phyloP scores from a whole-genome alignment of 2,113 vertebrate genomes.

The Hystrix brachyura region DNA sequence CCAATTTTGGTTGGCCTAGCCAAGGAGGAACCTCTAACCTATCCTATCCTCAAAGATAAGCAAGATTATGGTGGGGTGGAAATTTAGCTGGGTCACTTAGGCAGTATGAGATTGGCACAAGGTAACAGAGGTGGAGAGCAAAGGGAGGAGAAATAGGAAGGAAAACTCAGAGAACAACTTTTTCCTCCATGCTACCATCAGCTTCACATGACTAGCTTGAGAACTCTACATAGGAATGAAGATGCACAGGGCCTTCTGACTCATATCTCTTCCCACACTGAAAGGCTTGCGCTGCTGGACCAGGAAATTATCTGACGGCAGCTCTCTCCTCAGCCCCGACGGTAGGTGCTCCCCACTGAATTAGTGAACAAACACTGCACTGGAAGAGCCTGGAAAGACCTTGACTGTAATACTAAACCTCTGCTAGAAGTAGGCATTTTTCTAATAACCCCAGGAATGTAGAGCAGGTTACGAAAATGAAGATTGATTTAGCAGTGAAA shows the following conservation, averaged over 20 bases:
- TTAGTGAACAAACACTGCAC: background rate
- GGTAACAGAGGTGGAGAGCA: background rate
- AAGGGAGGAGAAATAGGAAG: background rate
- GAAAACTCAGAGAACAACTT: background rate
- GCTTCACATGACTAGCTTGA: background rate
- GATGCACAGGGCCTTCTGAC: background rate
- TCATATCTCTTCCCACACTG: background rate
- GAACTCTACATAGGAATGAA: background rate
- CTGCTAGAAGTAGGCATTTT: conserved; percentile 33
- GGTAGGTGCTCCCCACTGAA: background rate
- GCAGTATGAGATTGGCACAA: background rate
- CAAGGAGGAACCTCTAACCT: background rate
- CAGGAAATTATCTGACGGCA: background rate
- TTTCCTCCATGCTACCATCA: background rate
- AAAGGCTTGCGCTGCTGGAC: background rate
- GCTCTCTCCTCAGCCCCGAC: background rate
- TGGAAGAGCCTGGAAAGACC: background rate
- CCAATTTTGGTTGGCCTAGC: background rate
- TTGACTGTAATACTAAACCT: background rate
- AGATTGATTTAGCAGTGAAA: background rate
- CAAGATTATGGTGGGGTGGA: background rate
- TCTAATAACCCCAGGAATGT: background rate
- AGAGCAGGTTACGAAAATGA: conserved; percentile 45
- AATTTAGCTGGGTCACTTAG: background rate
- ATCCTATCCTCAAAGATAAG: background rate